Evolutionary conservation across 2,888 invertebrate species (phyloP).

Genomic region (Tubulanus polymorphus): DNA sequence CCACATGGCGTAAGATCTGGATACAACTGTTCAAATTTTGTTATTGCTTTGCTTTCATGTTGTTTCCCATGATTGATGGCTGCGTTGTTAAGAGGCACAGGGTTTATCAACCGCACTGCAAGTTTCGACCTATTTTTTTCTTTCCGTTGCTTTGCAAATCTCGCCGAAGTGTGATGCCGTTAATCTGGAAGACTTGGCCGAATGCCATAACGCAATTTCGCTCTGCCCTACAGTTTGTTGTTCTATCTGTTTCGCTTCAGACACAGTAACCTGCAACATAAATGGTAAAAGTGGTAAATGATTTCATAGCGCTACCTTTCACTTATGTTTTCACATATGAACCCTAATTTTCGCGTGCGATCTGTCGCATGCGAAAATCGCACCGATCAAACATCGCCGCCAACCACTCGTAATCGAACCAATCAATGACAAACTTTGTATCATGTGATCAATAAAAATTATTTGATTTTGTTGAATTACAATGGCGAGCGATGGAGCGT

Average conservation of each 20-base stretch:
- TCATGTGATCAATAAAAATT: too few species aligned
- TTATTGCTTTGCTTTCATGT: conserved; percentile 14
- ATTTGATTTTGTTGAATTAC: too few species aligned
- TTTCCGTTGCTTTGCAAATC: conserved; percentile 9
- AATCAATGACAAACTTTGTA: too few species aligned
- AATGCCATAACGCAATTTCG: conserved; percentile 5
- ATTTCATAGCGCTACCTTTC: too few species aligned
- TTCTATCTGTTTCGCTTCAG: conserved; percentile 8
- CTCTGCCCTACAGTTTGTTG: conserved; percentile 11
- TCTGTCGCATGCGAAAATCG: too few species aligned
- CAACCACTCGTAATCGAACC: too few species aligned
- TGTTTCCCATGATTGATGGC: conserved; percentile 17
- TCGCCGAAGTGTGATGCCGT: conserved; percentile 23
- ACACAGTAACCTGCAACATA: conserved; percentile 10
- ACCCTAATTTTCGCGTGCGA: too few species aligned
- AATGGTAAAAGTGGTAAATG: too few species aligned
- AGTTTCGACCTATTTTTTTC: conserved; percentile 14
- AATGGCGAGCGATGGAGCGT: too few species aligned
- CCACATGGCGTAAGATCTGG: conserved; percentile 11
- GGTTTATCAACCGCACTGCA: conserved; percentile 4
- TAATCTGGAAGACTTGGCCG: conserved; percentile 13
- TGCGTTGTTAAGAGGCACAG: not conserved
- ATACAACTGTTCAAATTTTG: conserved; percentile 7
- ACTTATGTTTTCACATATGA: too few species aligned
- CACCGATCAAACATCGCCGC: too few species aligned